Evolutionary conservation across 2,113 vertebrate genomes (phyloP), one percentile per base, ranked within the genome.

Genomic region (Struthidea cinerea): DNA sequence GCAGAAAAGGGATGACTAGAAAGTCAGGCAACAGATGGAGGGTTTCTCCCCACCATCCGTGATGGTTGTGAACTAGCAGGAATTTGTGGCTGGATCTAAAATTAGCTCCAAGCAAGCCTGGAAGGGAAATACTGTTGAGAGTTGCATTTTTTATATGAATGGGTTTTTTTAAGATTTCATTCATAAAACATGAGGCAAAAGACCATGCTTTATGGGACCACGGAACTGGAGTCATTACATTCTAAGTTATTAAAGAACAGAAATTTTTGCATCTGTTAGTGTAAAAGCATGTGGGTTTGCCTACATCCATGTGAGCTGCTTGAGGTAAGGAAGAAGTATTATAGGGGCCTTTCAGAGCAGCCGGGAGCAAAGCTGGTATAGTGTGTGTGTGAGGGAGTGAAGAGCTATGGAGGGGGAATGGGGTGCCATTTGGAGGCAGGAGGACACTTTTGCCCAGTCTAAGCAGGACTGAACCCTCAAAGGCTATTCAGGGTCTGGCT

Each of bases 21-120:
- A 91, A 91, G 81, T 75, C 42, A 87, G 11, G 42, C 41, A 87
- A 69, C 41, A 85, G 67, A 89, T 64, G 68, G 76, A 92, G 49
- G 22, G 24, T 83, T 79, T 71, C 30, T 22, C 4, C 7, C 13
- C 9, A 18, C 26, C n/a, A 16, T 56, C 33, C n/a, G 6, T 4
- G 24, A 23, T 49, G 42, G 8, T 35, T 93, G 75, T 44, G 56
- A 93, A 53, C 30, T 59, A 56, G 41, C 30, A 78, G 61, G 68
- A 89, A 53, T 79, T 81, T 89, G 70, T 60, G 83, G n/a, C 71
- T 95, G 55, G n/a, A 73, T 73, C 41, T 93, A 80, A 94, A 94
- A 87, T 89, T 67, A 76, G 10, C 35, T 87, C 17, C 53, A 87
- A 79, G 75, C 41, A 79, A 87, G 41, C 41, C 61, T 76, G 85